phyloP scores from a whole-genome alignment of 2,797 vertebrate genomes.

The Coendou prehensilis region DNA sequence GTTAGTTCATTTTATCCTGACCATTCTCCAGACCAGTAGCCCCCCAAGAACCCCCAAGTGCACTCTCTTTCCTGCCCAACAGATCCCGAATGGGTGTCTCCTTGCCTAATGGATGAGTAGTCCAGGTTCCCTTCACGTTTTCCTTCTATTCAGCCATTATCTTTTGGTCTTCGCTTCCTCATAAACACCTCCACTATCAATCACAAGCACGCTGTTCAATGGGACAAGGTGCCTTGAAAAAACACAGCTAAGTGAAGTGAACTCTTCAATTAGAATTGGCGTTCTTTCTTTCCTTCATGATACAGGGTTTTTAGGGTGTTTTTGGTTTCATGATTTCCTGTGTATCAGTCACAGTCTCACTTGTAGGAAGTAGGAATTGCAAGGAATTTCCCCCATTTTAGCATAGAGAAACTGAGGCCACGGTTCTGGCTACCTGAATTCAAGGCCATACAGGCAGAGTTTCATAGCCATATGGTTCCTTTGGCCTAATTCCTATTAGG shows the following conservation, averaged over 20 bases:
- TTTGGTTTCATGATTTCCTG: slow-evolving; percentile 38
- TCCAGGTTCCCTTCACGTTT: not conserved
- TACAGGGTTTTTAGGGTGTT: not conserved
- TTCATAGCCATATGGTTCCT: not conserved
- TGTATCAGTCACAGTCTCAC: not conserved
- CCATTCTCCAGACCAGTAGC: not conserved
- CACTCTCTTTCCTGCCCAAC: not conserved
- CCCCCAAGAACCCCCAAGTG: not conserved
- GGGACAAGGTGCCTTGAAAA: not conserved
- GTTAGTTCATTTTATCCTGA: slow-evolving; percentile 45
- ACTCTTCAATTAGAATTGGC: not conserved
- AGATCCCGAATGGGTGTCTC: not conserved
- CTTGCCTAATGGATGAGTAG: not conserved
- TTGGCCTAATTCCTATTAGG: not conserved
- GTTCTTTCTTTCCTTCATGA: slow-evolving; percentile 20
- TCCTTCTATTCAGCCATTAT: not conserved
- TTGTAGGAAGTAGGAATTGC: slow-evolving; percentile 11
- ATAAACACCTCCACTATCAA: not conserved
- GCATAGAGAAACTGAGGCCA: slow-evolving; percentile 4
- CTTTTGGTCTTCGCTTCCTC: not conserved
- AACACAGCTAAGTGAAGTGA: slow-evolving; percentile 4
- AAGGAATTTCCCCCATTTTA: slow-evolving; percentile 20
- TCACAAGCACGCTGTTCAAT: not conserved
- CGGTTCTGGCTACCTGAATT: slow-evolving; percentile 18
- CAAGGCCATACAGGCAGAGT: not conserved